Percentiles rank a stretch among this genome's conserved stretches.
These are phyloP conservation scores for Temnothorax rugatulus DNA, from an alignment of 2,888 invertebrate genomes.

Conservation along the genomic window DNA sequence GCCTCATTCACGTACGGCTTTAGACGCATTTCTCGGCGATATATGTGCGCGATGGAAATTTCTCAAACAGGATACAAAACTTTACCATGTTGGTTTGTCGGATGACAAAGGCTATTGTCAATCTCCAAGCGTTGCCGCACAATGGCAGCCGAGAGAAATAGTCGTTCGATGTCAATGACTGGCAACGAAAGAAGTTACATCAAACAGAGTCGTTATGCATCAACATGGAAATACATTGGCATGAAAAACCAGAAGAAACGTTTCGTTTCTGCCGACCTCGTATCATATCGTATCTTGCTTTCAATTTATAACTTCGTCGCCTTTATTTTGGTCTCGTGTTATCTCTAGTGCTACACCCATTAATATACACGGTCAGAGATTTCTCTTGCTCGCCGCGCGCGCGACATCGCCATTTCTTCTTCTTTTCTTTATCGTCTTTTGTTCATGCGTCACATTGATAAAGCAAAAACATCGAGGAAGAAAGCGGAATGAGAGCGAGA, in stretches of 20 bases:
- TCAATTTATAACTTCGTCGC: conserved; percentile 40
- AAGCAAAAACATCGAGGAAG: conserved; percentile 40
- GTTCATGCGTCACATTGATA: conserved; percentile 27
- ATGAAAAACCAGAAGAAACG: conserved; percentile 1
- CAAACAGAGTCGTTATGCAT: conserved; percentile 35
- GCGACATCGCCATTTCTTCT: conserved; percentile 17
- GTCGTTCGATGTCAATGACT: conserved; percentile 55
- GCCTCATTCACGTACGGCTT: neutral
- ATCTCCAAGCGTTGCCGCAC: conserved; percentile 41
- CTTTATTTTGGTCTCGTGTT: conserved; percentile 2
- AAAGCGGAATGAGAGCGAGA: conserved; percentile 35
- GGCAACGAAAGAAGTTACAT: conserved; percentile 46
- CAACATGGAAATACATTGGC: conserved; percentile 25
- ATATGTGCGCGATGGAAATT: conserved; percentile 60
- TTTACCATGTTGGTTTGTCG: conserved; percentile 46
- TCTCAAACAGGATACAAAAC: conserved; percentile 47
- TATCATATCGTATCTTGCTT: conserved; percentile 31
- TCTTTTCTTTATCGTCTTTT: conserved; percentile 25
- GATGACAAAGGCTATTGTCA: conserved; percentile 71
- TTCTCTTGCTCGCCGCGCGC: conserved; percentile 23
- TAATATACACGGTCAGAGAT: conserved; percentile 32
- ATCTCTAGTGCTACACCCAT: conserved; percentile 9
- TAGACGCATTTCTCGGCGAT: conserved; percentile 19
- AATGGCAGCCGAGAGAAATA: conserved; percentile 64
- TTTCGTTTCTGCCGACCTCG: neutral